phyloP scores from a whole-genome alignment of 1,140 invertebrate species.

The Meloidogyne hapla region DNA sequence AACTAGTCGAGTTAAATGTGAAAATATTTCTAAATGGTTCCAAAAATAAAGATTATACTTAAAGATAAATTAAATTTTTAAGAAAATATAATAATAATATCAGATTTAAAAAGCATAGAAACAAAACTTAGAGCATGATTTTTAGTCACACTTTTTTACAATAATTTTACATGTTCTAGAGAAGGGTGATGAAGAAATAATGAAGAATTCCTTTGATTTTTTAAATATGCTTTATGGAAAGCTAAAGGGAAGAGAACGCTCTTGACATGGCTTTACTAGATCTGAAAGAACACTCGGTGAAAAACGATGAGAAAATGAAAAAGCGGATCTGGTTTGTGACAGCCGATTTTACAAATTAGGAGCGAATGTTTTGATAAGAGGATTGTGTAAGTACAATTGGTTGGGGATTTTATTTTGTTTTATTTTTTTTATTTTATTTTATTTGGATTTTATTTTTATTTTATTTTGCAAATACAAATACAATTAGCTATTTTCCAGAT shows the following conservation, averaged over 20 bases:
- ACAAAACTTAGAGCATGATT: no score
- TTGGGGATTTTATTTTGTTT: background rate
- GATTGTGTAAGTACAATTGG: background rate
- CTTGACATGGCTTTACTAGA: constrained; percentile 16
- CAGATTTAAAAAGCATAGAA: background rate
- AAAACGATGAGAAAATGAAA: background rate
- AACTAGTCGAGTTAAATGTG: background rate
- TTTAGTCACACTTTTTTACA: background rate
- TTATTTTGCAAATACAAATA: no score
- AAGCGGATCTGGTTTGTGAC: background rate
- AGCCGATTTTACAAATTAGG: background rate
- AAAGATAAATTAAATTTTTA: no score
- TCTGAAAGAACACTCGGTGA: background rate
- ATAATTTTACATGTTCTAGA: background rate
- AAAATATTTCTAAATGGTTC: no score
- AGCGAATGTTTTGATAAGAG: background rate
- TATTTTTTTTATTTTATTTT: no score
- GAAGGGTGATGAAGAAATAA: background rate
- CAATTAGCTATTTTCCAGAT: no score
- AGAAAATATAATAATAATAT: background rate
- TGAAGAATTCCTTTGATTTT: background rate
- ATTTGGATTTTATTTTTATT: no score
- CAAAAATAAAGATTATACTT: no score
- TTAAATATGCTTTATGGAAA: background rate
- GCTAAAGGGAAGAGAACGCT: background rate